These are phyloP conservation scores for Hippocampus kuda DNA, from an alignment of 2,797 vertebrate genomes.

Conservation along the genomic window DNA sequence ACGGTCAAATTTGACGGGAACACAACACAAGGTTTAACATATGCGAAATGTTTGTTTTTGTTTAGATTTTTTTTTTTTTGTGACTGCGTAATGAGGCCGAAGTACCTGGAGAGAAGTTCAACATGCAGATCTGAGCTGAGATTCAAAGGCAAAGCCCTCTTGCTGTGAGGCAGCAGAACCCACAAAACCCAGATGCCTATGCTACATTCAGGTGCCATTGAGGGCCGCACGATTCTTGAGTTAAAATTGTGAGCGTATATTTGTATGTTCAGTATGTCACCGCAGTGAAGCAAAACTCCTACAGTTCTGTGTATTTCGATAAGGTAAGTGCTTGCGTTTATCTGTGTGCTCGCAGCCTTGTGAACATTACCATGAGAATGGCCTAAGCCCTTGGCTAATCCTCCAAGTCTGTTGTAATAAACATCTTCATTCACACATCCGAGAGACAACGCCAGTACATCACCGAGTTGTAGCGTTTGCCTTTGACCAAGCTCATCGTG, in stretches of 20 bases:
- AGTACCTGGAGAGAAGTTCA: not conserved
- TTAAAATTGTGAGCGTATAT: slow-evolving; percentile 8
- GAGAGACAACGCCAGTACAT: slow-evolving; percentile 38
- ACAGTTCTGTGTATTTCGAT: slow-evolving; percentile 85
- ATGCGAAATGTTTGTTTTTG: too few species aligned
- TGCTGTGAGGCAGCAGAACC: not conserved
- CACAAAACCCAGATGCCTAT: not conserved
- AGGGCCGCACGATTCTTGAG: slow-evolving; percentile 24
- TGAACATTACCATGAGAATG: slow-evolving; percentile 94
- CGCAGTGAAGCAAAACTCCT: slow-evolving; percentile 78
- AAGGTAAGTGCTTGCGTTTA: slow-evolving; percentile 89
- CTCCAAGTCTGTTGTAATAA: slow-evolving; percentile 84
- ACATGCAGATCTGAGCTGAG: not conserved
- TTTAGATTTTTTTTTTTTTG: too few species aligned
- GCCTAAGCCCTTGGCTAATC: slow-evolving; percentile 94
- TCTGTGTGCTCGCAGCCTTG: slow-evolving; percentile 80
- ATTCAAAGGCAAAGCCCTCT: not conserved
- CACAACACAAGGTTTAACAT: too few species aligned
- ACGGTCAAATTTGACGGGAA: too few species aligned
- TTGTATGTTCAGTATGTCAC: slow-evolving; percentile 49
- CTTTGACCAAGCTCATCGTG: not conserved
- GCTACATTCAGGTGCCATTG: not conserved
- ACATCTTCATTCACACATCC: slow-evolving; percentile 94
- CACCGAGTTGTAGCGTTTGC: slow-evolving; percentile 5
- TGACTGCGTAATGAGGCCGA: too few species aligned